Conservation (phyloP, 2,113 vertebrate genomes). For the Tylochromis polylepis region DNA sequence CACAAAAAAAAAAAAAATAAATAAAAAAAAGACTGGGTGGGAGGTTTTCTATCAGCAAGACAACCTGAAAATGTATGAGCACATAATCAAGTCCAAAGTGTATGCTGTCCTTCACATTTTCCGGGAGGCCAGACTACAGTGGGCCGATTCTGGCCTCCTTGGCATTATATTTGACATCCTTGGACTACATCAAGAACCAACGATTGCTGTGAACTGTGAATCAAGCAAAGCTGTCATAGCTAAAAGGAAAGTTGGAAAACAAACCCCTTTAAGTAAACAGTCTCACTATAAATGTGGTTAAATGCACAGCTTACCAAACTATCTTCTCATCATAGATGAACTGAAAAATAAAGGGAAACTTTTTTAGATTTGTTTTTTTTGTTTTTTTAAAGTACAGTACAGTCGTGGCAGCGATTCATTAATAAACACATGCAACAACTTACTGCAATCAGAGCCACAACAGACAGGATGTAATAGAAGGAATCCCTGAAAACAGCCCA, state of each 20-base stretch:
- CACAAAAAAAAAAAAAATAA: background rate
- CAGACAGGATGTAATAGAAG: constrained; percentile 87
- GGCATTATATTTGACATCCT: background rate
- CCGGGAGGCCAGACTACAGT: background rate
- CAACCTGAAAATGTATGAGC: background rate
- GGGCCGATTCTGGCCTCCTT: fast-evolving
- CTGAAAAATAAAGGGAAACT: constrained; percentile 54
- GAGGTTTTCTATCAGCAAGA: background rate
- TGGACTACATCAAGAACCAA: background rate
- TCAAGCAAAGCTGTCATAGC: background rate
- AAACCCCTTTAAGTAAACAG: background rate
- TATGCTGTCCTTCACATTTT: background rate
- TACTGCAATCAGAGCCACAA: constrained; percentile 88
- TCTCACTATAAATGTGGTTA: background rate
- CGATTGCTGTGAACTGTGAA: background rate
- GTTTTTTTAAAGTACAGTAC: too few relatives aligned
- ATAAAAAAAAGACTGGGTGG: background rate
- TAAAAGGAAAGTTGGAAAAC: background rate
- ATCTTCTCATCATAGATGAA: constrained; percentile 97
- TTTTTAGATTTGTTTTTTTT: too few relatives aligned
- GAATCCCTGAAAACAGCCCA: constrained; percentile 96
- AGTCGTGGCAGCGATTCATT: background rate
- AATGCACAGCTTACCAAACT: constrained; percentile 82
- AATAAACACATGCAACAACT: constrained; percentile 57
- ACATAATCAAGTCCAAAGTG: background rate